Evolutionary conservation across 2,113 vertebrate species (phyloP).

Genomic region (Chloroceryle aenea): DNA sequence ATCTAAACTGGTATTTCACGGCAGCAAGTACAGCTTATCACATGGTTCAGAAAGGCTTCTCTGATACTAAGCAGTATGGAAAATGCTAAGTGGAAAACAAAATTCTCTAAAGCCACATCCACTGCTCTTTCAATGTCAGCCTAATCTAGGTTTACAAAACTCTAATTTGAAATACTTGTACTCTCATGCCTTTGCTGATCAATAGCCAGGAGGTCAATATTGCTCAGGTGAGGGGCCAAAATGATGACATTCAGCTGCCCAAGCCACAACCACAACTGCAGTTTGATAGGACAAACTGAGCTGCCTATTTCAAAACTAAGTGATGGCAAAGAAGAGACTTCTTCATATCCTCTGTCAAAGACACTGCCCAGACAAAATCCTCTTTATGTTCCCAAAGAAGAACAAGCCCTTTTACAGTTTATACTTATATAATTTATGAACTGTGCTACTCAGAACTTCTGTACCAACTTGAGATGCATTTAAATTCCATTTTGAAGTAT

Average conservation of each 20-base stretch:
- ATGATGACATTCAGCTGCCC: neutral
- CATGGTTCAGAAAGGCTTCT: neutral
- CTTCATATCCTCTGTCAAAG: neutral
- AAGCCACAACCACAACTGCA: neutral
- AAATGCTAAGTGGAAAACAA: neutral
- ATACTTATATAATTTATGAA: neutral
- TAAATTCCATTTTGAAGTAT: neutral
- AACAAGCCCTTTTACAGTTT: neutral
- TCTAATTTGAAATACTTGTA: neutral
- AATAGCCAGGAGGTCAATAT: neutral
- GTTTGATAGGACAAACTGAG: neutral
- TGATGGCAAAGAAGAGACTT: neutral
- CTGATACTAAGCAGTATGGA: neutral
- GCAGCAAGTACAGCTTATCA: neutral
- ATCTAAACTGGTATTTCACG: neutral
- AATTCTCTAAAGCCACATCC: neutral
- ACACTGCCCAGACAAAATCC: neutral
- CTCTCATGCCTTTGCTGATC: neutral
- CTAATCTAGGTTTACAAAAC: neutral
- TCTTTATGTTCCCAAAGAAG: constrained; percentile 21
- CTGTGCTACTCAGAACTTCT: neutral
- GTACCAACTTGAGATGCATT: neutral
- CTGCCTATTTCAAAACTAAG: constrained; percentile 21
- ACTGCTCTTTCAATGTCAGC: neutral
- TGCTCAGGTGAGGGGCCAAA: neutral